A percentile compares a stretch with the other conserved stretches of the same genome.
Conservation (phyloP, 2,888 invertebrate species). For the Dolichomitus sp. region DNA sequence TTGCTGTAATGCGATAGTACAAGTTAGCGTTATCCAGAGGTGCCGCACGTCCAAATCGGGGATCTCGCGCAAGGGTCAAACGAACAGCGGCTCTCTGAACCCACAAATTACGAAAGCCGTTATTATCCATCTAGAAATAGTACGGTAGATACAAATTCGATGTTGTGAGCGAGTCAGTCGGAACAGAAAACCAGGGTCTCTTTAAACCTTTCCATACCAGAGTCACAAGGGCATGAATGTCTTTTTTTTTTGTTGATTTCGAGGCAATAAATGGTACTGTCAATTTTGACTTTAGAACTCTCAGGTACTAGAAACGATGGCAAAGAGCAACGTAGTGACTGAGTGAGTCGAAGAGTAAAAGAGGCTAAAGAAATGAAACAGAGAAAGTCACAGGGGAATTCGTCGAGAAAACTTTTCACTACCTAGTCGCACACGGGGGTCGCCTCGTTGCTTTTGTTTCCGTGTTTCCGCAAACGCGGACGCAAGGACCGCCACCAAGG, state of each 20-base stretch:
- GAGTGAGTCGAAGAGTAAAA: background rate
- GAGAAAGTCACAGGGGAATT: conserved; percentile 12
- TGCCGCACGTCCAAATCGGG: conserved; percentile 61
- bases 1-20: conserved; percentile 49
- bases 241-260: background rate
- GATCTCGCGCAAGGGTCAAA: conserved; percentile 63
- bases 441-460: conserved; percentile 44
- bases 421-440: conserved; percentile 16
- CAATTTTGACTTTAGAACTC: background rate
- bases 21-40: conserved; percentile 48
- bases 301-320: background rate
- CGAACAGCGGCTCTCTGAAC: conserved; percentile 62
- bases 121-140: conserved; percentile 52
- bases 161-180: background rate
- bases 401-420: conserved; percentile 40
- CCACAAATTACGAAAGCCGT: conserved; percentile 66
- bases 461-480: conserved; percentile 46
- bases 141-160: conserved; percentile 12
- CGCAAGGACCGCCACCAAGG: conserved; percentile 23
- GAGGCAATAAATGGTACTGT: background rate
- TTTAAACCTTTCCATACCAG: background rate
- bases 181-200: background rate
- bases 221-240: background rate
- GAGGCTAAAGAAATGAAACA: conserved; percentile 6
- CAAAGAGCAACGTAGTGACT: background rate